Evolutionary conservation across 2,888 invertebrate species (phyloP), one percentile per base, ranked within the genome.

Genomic region (Automeris io): DNA sequence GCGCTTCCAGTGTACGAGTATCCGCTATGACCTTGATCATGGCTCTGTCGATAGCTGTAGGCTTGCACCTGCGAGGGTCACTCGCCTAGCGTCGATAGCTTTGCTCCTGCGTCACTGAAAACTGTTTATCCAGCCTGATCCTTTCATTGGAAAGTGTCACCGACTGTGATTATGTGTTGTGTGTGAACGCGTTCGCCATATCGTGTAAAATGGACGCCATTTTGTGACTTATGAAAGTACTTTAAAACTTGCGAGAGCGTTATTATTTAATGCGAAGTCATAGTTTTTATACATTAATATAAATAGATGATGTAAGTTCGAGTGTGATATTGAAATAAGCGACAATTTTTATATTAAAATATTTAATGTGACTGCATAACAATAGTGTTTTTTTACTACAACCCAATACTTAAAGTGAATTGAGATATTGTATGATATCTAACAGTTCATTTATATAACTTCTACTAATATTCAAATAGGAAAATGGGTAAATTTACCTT

Each of bases 271-370:
- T 76, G 68, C 60, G 71, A 83, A 86, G 85, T 86, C 85, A 86
- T 85, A 86, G 85, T 86, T 86, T 86, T 86, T 86, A 86, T 86
- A 85, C 82, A 42, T 48, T 80, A 85, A 71, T 75, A 82, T 85
- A 85, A 85, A 83, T 85, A 86, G 85, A 85, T 85, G 85, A 85
- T 82, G 78, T 86, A 85, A 85, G 82, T 70, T 70, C 74, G 83
- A 81, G 85, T 86, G 86, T 86, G 86, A 86, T 86, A 86, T 85
- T 83, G 85, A 83, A 56, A 71, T 83, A 82, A 83, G 83, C 60
- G 64, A 85, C 54, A 55, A 72, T 71, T 81, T 80, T 85, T 81
- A 65, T 81, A 85, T 74, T 83, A 83, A 83, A 83, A 67, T 78
- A 77, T 80, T 80, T 75, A 77, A 81, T 68, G 51, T 65, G 47